phyloP scores from a whole-genome alignment of 2,113 vertebrate genomes.

The Oostethus manadensis region DNA sequence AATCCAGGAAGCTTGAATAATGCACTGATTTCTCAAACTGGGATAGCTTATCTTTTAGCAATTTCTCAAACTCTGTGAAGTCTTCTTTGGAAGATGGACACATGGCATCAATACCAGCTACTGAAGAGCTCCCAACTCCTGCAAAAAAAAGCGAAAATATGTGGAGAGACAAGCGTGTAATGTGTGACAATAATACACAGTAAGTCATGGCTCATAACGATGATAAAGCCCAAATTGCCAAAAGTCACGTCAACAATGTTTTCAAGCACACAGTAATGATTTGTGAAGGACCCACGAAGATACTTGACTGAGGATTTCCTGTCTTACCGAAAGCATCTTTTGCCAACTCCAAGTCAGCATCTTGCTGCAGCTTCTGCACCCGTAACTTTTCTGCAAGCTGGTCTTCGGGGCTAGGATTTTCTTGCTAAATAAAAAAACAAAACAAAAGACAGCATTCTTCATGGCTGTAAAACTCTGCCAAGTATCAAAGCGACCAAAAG shows the following conservation, averaged over 20 bases:
- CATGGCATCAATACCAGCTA: slow-evolving; percentile 91
- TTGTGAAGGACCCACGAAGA: background rate
- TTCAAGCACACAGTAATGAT: background rate
- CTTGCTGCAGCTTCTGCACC: slow-evolving; percentile 90
- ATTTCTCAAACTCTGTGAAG: slow-evolving; percentile 92
- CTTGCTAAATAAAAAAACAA: slow-evolving; percentile 37
- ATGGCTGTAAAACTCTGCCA: background rate
- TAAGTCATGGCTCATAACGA: too few relatives aligned
- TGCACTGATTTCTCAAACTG: slow-evolving; percentile 91
- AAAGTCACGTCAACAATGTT: background rate
- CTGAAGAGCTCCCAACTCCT: slow-evolving; percentile 72
- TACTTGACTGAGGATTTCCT: background rate
- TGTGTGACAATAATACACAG: too few relatives aligned
- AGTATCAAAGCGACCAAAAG: background rate
- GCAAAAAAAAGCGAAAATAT: background rate
- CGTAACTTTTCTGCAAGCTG: slow-evolving; percentile 85
- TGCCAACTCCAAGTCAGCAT: slow-evolving; percentile 87
- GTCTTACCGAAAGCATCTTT: slow-evolving; percentile 90
- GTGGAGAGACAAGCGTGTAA: too few relatives aligned
- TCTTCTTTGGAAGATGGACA: slow-evolving; percentile 95
- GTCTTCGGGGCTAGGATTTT: slow-evolving; percentile 80
- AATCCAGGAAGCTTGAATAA: slow-evolving; percentile 91
- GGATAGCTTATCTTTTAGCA: slow-evolving; percentile 92
- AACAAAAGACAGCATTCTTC: slow-evolving; percentile 2
- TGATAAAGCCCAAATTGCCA: too few relatives aligned